Conservation (phyloP, 2,888 invertebrate genomes). For the Agonopterix alstromeriana region DNA sequence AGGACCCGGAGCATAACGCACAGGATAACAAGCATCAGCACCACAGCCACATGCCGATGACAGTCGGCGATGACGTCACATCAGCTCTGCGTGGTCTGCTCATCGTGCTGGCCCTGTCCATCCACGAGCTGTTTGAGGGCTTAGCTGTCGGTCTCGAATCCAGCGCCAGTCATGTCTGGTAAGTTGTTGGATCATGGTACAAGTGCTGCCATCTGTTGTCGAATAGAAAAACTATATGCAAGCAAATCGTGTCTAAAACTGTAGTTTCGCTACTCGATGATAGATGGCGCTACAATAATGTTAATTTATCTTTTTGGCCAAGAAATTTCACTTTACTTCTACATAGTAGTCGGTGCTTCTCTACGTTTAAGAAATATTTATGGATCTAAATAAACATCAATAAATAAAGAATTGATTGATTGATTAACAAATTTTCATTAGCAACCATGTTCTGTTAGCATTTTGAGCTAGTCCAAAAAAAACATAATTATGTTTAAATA, state of each 20-base stretch:
- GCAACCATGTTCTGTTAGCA: too few species aligned
- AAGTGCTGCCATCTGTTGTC: conserved; percentile 21
- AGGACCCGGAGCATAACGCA: conserved; percentile 43
- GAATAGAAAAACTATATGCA: conserved; percentile 18
- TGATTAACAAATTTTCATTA: too few species aligned
- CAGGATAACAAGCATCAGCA: conserved; percentile 38
- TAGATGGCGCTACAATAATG: conserved; percentile 26
- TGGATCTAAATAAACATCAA: too few species aligned
- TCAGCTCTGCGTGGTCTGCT: conserved; percentile 82
- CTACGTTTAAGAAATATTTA: too few species aligned
- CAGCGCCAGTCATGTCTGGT: conserved; percentile 66
- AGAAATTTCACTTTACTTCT: too few species aligned
- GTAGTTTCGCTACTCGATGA: conserved; percentile 8
- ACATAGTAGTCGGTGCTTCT: too few species aligned
- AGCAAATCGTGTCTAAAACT: neutral
- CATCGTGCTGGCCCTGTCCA: conserved; percentile 88
- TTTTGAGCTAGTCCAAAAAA: too few species aligned
- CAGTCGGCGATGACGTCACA: conserved; percentile 59
- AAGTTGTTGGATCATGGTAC: conserved; percentile 15
- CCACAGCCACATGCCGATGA: conserved; percentile 67
- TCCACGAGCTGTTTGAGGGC: conserved; percentile 92
- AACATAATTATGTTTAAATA: too few species aligned
- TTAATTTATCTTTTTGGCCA: too few species aligned
- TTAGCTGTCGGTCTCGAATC: conserved; percentile 87
- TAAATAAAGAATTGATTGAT: too few species aligned